These are phyloP conservation scores for Guaruba guarouba DNA, from an alignment of 2,113 vertebrate species.

Conservation along the genomic window DNA sequence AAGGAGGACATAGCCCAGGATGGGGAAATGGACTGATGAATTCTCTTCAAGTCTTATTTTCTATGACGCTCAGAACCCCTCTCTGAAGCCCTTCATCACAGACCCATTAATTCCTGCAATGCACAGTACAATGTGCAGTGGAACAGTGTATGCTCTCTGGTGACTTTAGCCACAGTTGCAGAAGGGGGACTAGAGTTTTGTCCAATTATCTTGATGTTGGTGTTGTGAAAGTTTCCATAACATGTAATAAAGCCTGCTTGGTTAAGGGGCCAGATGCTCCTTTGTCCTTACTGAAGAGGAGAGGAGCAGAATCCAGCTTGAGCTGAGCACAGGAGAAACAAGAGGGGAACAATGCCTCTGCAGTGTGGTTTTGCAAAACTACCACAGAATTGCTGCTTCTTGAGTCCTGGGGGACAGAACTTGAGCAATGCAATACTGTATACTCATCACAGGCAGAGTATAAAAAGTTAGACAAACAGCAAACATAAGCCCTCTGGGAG, in stretches of 20 bases:
- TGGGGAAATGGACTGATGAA: neutral
- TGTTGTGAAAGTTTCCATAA: constrained; percentile 40
- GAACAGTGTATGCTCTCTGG: neutral
- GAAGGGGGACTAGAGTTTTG: neutral
- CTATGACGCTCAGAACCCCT: neutral
- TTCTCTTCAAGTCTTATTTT: neutral
- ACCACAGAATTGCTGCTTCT: neutral
- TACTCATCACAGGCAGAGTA: neutral
- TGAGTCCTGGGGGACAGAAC: neutral
- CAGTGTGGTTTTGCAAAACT: constrained; percentile 25
- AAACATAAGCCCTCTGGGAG: neutral
- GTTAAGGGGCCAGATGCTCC: neutral
- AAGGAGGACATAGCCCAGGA: neutral
- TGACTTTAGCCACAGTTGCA: neutral
- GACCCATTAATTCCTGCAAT: neutral
- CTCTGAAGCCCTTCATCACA: neutral
- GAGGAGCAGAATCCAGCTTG: neutral
- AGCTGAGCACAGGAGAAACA: neutral
- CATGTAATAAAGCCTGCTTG: neutral
- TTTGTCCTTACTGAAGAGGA: constrained; percentile 2
- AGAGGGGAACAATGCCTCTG: constrained; percentile 1
- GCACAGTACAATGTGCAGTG: neutral
- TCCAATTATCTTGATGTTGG: neutral
- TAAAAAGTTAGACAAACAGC: constrained; percentile 26
- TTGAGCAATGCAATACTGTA: neutral